Percentiles rank a stretch among this genome's conserved stretches.
Conservation (phyloP, 2,888 invertebrate genomes). For the Drosophila longiperda region DNA sequence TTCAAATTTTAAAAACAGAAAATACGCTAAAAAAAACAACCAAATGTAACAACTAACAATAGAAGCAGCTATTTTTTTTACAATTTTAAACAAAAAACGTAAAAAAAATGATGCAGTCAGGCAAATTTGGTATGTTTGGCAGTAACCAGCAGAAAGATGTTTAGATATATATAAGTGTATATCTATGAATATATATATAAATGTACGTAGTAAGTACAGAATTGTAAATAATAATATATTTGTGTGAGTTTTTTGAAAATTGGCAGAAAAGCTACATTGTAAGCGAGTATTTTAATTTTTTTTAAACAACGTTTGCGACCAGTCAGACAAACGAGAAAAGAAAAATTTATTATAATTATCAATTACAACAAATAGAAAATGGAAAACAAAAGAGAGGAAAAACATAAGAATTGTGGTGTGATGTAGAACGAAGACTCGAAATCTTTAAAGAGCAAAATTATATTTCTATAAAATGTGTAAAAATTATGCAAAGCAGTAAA, state of each 20-base stretch:
- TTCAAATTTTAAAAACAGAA: constrained; percentile 60
- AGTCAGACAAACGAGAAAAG: constrained; percentile 35
- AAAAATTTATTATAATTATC: constrained; percentile 10
- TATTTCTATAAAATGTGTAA: constrained; percentile 70
- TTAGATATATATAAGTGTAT: constrained; percentile 35
- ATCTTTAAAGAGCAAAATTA: constrained; percentile 62
- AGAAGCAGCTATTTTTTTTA: constrained; percentile 79
- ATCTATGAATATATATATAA: constrained; percentile 29
- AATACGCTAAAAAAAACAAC: constrained; percentile 44
- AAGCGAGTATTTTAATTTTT: constrained; percentile 69
- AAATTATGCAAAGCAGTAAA: constrained; percentile 22
- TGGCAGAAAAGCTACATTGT: constrained; percentile 42
- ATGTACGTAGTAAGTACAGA: constrained; percentile 54
- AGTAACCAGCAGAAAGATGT: constrained; percentile 29
- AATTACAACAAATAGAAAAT: constrained; percentile 2
- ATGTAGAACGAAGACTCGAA: constrained; percentile 62
- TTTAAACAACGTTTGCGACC: constrained; percentile 43
- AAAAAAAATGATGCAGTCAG: constrained; percentile 13
- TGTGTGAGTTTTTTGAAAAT: constrained; percentile 63
- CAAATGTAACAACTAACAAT: constrained; percentile 63
- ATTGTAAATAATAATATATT: constrained; percentile 71
- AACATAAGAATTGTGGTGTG: constrained; percentile 45
- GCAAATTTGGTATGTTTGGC: constrained; percentile 35
- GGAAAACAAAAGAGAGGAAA: constrained; percentile 18
- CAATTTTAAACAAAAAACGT: constrained; percentile 63